Evolutionary conservation across 2,797 vertebrate genomes (phyloP).

Genomic region (Lepidocolaptes lacrymiger): DNA sequence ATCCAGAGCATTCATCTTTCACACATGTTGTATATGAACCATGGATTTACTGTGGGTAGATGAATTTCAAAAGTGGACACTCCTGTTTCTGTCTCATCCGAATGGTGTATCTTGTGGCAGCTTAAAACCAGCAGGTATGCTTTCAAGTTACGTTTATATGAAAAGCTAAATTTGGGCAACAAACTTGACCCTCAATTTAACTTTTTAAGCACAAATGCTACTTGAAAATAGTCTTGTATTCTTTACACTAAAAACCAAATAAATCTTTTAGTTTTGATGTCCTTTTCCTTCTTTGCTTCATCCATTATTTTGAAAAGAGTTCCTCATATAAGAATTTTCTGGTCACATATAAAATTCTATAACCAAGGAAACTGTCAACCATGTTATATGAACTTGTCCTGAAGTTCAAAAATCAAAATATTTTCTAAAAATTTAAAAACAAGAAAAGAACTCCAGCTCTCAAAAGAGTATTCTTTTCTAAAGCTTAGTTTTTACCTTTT

Average conservation of each 20-base stretch:
- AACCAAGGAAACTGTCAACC: neutral
- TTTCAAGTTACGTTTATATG: constrained; percentile 36
- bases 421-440: neutral
- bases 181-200: neutral
- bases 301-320: neutral
- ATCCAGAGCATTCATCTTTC: neutral
- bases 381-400: neutral
- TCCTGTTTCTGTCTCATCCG: constrained; percentile 31
- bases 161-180: constrained; percentile 32
- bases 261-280: neutral
- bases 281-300: neutral
- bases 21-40: neutral
- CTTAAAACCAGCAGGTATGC: constrained; percentile 28
- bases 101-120: neutral
- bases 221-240: neutral
- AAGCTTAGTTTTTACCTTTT: neutral
- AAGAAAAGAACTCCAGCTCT: neutral
- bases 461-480: neutral
- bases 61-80: constrained; percentile 28
- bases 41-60: neutral
- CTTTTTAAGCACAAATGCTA: constrained; percentile 12
- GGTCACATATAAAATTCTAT: neutral
- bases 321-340: neutral
- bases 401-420: neutral
- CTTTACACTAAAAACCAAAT: neutral